These are phyloP conservation scores for Chrysocyon brachyurus DNA, from an alignment of 2,797 vertebrate genomes.

Conservation along the genomic window DNA sequence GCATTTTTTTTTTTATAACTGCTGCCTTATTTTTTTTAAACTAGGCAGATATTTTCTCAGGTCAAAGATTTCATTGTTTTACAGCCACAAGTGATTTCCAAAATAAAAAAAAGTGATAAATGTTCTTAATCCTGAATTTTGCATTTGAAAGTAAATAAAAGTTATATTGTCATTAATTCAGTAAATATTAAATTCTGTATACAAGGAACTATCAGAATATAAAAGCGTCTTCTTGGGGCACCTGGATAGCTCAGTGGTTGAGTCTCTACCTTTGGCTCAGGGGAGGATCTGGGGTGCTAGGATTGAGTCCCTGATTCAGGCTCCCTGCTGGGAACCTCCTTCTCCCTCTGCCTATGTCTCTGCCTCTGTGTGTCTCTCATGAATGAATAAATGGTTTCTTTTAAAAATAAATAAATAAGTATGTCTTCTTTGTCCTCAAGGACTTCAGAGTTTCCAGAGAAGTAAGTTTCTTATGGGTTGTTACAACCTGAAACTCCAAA, in stretches of 20 bases:
- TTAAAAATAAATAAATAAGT: neutral
- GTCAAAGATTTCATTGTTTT: slow-evolving; percentile 56
- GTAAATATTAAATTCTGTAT: slow-evolving; percentile 38
- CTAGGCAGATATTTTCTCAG: slow-evolving; percentile 11
- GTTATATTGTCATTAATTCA: slow-evolving; percentile 6
- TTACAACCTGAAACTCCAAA: slow-evolving; percentile 22
- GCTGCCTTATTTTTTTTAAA: slow-evolving; percentile 40
- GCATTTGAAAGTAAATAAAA: slow-evolving; percentile 4
- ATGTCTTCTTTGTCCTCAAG: neutral
- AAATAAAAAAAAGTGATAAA: slow-evolving; percentile 53
- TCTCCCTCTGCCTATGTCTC: too few relatives aligned
- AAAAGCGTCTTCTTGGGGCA: neutral
- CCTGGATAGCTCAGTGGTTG: too few relatives aligned
- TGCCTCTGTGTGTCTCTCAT: too few relatives aligned
- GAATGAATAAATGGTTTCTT: too few relatives aligned
- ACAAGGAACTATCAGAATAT: slow-evolving; percentile 4
- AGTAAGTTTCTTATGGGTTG: neutral
- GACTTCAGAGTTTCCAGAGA: slow-evolving; percentile 3
- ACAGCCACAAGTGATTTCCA: slow-evolving; percentile 21
- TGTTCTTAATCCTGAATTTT: slow-evolving; percentile 35
- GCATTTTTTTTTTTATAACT: neutral
- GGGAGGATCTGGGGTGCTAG: too few relatives aligned
- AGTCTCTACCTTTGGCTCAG: too few relatives aligned
- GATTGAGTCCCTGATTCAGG: too few relatives aligned
- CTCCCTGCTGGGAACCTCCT: too few relatives aligned